Evolutionary conservation across 2,888 invertebrate genomes (phyloP), one percentile per base, ranked within the genome.

Genomic region (Cataglyphis cursor): DNA sequence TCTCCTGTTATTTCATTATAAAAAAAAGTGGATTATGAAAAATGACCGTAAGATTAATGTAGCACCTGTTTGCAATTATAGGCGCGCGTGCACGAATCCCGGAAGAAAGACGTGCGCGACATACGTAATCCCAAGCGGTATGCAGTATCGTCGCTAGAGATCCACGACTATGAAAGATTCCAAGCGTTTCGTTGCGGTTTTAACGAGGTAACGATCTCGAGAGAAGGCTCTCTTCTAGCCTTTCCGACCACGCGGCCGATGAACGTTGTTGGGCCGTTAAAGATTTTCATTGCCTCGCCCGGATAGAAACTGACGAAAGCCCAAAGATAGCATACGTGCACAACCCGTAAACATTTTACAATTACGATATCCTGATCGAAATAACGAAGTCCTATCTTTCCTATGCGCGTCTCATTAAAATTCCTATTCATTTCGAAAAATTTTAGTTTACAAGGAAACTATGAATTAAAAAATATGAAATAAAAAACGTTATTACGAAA

Each of bases 31-130:
- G 91, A 90, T 90, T 91, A 90, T 89, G 85, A 88, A 51, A n/a
- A 51, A 8, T 88, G 91, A 88, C 87, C 83, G 88, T 76, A 89
- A 92, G 91, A 92, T 92, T 91, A 91, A 91, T 92, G 91, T 87
- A 89, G 89, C 90, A 92, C 91, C 90, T 92, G 92, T 88, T 87
- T 84, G 87, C 88, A 88, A 89, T 88, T 88, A 87, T 87, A 81
- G 74, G 81, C 82, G 83, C 82, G 84, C 88, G 81, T 85, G 57
- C 64, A 38, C 72, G 83, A 38, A 75, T 12, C 74, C 51, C 75
- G 75, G 81, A 75, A 74, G 51, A 76, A 51, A 51, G 35, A 12
- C 12, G 54, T 28, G 76, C 74, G 66, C 75, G 75, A 66, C 18
- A 12, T 18, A 61, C 73, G 83, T 28, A 48, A 82, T 66, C 61